phyloP scores from a whole-genome alignment of 2,888 invertebrate genomes.

The Silvanus unidentatus region DNA sequence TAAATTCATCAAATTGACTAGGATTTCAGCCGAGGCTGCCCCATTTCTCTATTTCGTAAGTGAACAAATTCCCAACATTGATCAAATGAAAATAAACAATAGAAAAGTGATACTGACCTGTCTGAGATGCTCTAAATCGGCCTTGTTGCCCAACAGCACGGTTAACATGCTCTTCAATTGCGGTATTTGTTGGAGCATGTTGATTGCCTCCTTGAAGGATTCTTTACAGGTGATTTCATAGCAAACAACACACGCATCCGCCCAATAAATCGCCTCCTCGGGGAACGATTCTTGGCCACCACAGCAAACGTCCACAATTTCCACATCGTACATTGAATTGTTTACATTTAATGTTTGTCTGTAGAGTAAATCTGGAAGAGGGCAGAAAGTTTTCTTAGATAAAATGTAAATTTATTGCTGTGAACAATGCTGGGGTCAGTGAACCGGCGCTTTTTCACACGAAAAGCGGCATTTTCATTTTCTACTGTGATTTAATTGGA shows the following conservation, averaged over 20 bases:
- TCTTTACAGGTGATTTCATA: slow-evolving; percentile 70
- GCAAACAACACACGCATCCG: slow-evolving; percentile 70
- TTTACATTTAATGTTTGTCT: slow-evolving; percentile 68
- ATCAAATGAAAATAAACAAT: no score
- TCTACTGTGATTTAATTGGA: no score
- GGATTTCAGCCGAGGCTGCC: no score
- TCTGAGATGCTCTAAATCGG: slow-evolving; percentile 71
- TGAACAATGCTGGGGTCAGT: neutral
- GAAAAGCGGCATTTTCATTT: no score
- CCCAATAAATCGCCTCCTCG: slow-evolving; percentile 64
- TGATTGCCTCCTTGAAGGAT: slow-evolving; percentile 64
- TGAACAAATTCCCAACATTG: no score
- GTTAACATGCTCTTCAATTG: slow-evolving; percentile 49
- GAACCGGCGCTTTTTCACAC: neutral
- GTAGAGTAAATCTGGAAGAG: slow-evolving; percentile 66
- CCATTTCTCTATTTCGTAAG: no score
- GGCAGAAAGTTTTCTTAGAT: slow-evolving; percentile 17
- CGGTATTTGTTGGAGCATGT: slow-evolving; percentile 55
- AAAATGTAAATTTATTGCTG: neutral
- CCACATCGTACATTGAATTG: slow-evolving; percentile 66
- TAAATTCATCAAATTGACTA: no score
- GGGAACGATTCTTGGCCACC: slow-evolving; percentile 56
- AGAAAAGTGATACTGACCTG: slow-evolving; percentile 56
- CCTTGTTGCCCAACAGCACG: slow-evolving; percentile 72
- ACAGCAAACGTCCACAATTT: slow-evolving; percentile 74